Evolutionary conservation across 2,888 invertebrate species (phyloP).

Genomic region (Rotaria sp.): DNA sequence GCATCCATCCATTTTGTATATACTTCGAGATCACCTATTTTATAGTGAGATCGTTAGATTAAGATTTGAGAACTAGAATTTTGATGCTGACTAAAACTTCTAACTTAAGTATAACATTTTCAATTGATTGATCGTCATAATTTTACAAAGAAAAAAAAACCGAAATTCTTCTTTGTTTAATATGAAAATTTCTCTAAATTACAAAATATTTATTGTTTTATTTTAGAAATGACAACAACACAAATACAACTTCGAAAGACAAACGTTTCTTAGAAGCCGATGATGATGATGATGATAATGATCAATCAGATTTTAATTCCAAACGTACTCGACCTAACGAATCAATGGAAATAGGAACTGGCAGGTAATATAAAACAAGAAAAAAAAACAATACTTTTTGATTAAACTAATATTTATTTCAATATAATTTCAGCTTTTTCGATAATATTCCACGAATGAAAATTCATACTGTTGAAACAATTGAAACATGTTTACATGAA

Average conservation of each 20-base stretch:
- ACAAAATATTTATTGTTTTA: not conserved
- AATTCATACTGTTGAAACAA: constrained; percentile 26
- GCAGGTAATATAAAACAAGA: not conserved
- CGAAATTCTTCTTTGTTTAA: no score
- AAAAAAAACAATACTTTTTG: not conserved
- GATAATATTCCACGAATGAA: constrained; percentile 3
- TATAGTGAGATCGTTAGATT: no score
- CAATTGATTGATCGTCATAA: no score
- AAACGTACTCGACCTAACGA: not conserved
- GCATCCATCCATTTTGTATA: no score
- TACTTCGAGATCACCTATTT: no score
- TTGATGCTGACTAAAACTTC: no score
- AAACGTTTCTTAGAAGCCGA: not conserved
- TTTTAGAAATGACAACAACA: not conserved
- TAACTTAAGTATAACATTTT: no score
- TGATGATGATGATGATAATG: not conserved
- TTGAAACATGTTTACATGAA: constrained; percentile 19
- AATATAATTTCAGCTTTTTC: not conserved
- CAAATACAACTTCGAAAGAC: not conserved
- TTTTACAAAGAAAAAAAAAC: no score
- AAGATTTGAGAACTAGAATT: no score
- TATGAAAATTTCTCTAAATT: no score
- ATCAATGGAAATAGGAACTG: not conserved
- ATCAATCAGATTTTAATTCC: not conserved
- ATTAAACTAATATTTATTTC: not conserved